These are phyloP conservation scores for Drosophila nikananu DNA, from an alignment of 1,140 invertebrate species.

Conservation along the genomic window DNA sequence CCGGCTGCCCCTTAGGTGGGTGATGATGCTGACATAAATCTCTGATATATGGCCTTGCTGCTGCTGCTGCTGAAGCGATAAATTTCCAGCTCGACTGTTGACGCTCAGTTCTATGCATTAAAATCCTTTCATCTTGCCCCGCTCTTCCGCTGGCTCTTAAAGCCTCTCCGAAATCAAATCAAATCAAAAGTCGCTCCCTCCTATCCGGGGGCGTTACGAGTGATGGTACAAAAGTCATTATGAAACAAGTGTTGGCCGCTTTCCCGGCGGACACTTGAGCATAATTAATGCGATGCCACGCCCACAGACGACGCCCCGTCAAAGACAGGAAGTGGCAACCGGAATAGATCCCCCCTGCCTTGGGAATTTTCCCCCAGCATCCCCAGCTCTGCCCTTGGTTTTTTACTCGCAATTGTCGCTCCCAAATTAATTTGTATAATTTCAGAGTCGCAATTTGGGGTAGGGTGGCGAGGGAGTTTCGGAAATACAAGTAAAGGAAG, in stretches of 20 bases:
- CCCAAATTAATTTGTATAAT: conserved; percentile 83
- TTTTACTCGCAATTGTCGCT: conserved; percentile 69
- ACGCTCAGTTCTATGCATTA: conserved; percentile 50
- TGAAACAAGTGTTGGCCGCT: conserved; percentile 80
- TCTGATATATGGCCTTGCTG: conserved; percentile 73
- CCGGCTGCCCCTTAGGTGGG: conserved; percentile 25
- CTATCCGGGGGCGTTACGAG: conserved; percentile 19
- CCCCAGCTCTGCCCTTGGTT: conserved; percentile 4
- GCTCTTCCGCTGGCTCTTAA: conserved; percentile 12
- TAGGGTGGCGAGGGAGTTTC: neutral
- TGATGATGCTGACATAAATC: conserved; percentile 79
- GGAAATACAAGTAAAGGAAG: neutral
- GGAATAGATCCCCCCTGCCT: conserved; percentile 42
- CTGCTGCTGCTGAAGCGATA: conserved; percentile 53
- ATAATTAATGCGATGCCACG: conserved; percentile 76
- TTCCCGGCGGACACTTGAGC: conserved; percentile 81
- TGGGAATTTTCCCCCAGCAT: neutral
- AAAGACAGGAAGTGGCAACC: conserved; percentile 56
- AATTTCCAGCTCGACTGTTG: conserved; percentile 50
- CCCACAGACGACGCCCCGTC: conserved; percentile 34
- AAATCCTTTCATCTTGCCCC: conserved; percentile 15
- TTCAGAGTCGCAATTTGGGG: conserved; percentile 37
- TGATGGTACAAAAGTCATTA: conserved; percentile 75
- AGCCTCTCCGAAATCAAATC: conserved; percentile 60
- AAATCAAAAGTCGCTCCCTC: conserved; percentile 52